These are phyloP conservation scores for Struthidea cinerea DNA, from an alignment of 2,113 vertebrate species.

Conservation along the genomic window DNA sequence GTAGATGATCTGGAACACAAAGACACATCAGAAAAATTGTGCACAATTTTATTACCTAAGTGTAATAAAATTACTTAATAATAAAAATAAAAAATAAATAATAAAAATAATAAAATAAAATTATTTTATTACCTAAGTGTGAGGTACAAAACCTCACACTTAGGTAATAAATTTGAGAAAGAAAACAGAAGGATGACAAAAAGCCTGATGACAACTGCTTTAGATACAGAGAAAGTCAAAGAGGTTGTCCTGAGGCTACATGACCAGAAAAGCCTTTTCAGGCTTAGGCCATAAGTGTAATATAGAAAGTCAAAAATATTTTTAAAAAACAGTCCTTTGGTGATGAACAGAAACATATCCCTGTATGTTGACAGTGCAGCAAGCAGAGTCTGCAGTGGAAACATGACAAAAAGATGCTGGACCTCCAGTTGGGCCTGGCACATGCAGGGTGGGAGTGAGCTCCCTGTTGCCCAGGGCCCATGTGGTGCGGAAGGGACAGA, in stretches of 20 bases:
- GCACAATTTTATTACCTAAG: too few species aligned
- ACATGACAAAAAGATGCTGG: neutral
- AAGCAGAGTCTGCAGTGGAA: neutral
- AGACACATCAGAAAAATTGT: neutral
- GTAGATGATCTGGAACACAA: neutral
- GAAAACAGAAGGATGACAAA: neutral
- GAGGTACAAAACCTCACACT: neutral
- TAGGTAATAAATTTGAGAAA: neutral
- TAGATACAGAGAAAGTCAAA: neutral
- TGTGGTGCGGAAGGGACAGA: neutral
- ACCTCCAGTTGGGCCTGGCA: rapidly evolving
- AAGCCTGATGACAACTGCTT: neutral
- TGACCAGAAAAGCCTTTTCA: neutral
- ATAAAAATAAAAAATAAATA: too few species aligned
- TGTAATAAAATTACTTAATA: too few species aligned
- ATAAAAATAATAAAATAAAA: too few species aligned
- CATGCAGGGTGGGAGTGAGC: rapidly evolving
- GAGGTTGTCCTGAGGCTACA: neutral
- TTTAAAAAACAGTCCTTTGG: neutral
- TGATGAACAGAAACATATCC: neutral
- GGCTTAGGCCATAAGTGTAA: neutral
- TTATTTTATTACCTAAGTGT: too few species aligned
- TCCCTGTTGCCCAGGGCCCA: rapidly evolving
- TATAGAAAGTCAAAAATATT: neutral
- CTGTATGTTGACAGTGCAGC: neutral